Conservation (phyloP, 1,140 invertebrate genomes). For the Bicyclus anynana region DNA sequence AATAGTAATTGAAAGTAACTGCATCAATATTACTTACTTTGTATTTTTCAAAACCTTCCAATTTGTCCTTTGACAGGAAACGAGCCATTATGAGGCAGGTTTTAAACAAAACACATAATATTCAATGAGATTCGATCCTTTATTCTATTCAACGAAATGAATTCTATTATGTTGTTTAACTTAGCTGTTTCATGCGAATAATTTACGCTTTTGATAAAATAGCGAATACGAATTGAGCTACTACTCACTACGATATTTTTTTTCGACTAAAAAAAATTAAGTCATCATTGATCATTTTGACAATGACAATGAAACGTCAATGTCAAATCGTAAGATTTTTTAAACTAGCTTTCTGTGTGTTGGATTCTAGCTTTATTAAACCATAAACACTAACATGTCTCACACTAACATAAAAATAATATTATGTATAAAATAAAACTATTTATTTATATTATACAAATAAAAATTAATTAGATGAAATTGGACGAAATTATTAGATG, state of each 20-base stretch:
- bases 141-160: background rate
- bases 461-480: too few relatives aligned
- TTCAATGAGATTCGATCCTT: background rate
- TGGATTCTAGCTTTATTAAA: too few relatives aligned
- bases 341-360: too few relatives aligned
- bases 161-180: background rate
- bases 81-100: conserved; percentile 42
- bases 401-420: too few relatives aligned
- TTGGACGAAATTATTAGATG: too few relatives aligned
- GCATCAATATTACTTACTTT: conserved; percentile 45
- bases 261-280: background rate
- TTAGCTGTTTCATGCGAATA: background rate
- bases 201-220: too few relatives aligned
- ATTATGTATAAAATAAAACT: too few relatives aligned
- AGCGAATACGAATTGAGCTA: background rate
- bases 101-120: background rate
- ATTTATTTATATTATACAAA: too few relatives aligned
- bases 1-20: too few relatives aligned
- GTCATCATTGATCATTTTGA: background rate
- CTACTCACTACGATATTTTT: background rate
- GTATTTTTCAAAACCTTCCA: conserved; percentile 73
- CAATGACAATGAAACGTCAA: background rate
- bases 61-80: conserved; percentile 64
- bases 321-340: too few relatives aligned
- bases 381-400: too few relatives aligned